Base-by-base conservation (phyloP, 2,888 invertebrate genomes). In the Pherbina coryleti region DNA sequence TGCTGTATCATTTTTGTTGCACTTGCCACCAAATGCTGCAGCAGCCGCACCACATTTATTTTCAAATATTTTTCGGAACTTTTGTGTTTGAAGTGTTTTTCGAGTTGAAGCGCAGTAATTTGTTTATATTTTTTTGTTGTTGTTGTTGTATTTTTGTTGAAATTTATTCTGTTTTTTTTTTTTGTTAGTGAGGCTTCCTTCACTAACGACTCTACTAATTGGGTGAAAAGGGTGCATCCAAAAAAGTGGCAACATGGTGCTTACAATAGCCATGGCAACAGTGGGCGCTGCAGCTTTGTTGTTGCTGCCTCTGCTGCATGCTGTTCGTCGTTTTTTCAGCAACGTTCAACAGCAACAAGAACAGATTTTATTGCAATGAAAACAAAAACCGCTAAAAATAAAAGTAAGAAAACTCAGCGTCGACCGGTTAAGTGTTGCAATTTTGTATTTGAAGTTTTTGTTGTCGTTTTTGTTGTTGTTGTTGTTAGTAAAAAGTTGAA, bases 391-490 rank as follows among this genome's bases (percentile, higher is more conserved):
- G 19, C 22, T 5, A 11, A 55, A 55, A 55, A 55, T 1, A 55
- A 55, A 22, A 55, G 9, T 19, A 28, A 66, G 34, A 66, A 49
- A 53, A 25, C 19, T 31, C 51, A 53, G 44, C 51, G 67, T 37
- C 31, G 55, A 55, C 55, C 67, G 75, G 44, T 69, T 70, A 69
- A 76, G 69, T 76, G 69, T 60, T 70, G 76, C 49, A 28, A 22
- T 76, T 76, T 69, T 69, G 55, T 60, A 62, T 14, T 49, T 75
- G 44, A 25, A 69, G 69, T 28, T 66, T 51, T 22, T 25, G 31
- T 34, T 71, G 34, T 28, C 19, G 44, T 7, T 71, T 4, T 37
- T 44, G 22, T 14, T 67, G 34, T 28, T 60, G 57, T 51, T 28
- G 19, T 67, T 57, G 75, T 67, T 67, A 53, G 19, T 34, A 22